phyloP scores from a whole-genome alignment of 2,113 vertebrate genomes.

The Plecturocebus donacophilus region DNA sequence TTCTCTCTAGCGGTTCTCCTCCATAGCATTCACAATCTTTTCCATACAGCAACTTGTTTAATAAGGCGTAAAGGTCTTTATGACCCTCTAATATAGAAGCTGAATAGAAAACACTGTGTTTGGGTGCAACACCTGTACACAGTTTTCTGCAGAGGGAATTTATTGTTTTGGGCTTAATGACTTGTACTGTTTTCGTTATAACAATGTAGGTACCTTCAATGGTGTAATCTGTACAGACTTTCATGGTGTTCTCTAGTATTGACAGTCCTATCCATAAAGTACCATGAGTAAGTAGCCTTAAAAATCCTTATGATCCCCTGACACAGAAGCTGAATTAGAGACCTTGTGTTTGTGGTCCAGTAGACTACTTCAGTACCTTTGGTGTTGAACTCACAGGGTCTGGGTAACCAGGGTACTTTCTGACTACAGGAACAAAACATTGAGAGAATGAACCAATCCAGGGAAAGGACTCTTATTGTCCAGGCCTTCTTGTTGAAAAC shows the following conservation, averaged over 20 bases:
- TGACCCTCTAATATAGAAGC: no score
- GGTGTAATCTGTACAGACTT: no score
- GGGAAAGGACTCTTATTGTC: neutral
- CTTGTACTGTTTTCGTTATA: no score
- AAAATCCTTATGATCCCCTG: neutral
- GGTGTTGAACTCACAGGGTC: neutral
- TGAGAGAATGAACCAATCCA: neutral
- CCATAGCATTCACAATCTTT: neutral
- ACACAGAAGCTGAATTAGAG: neutral
- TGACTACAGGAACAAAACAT: neutral
- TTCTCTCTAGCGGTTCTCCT: neutral
- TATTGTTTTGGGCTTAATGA: no score
- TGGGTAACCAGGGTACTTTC: neutral
- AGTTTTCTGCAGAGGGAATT: no score
- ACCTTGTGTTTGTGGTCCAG: neutral
- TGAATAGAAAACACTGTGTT: no score
- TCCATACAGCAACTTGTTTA: neutral
- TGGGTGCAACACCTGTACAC: no score
- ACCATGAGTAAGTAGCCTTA: no score
- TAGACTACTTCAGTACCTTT: neutral
- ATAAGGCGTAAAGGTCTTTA: neutral
- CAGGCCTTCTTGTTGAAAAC: neutral
- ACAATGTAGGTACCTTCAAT: no score
- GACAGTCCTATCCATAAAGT: no score
- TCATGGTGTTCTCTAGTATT: no score